Base-by-base conservation (phyloP, 2,888 invertebrate species). In the Mythimna ferrago region DNA sequence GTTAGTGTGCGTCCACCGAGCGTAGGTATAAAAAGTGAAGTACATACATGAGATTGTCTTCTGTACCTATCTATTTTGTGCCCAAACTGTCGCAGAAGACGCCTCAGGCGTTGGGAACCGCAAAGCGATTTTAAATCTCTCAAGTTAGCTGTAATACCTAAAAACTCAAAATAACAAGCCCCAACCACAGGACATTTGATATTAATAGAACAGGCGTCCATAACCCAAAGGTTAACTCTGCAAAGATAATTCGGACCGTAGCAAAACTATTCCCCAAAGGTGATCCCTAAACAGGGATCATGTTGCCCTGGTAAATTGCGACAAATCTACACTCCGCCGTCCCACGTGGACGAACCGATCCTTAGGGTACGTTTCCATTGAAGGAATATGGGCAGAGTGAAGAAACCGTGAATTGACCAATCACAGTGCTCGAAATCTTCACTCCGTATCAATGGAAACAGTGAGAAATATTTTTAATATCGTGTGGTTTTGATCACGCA, bases 291-390 rank as follows among this genome's bases (percentile, higher is more conserved):
- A 16, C 51, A 57, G 38, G 66, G 58, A 73, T 81, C 77, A 68
- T 73, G 67, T 67, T 53, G 51, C 58, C 10, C 19, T 38, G 53
- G 69, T 64, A 66, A 77, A 73, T 70, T 62, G 61, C 65, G 41
- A 41, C 70, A 62, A 56, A 73, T 61, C 44, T 58, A 66, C 62
- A 70, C 66, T 64, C 35, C 10, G 2, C 11, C 38, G 65, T 73
- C 80, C 81, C 77, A 2, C 4, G 80, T 41, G 81, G 54, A 9
- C n/a, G 0, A 16, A 56, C 32, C 56, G 66, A 76, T 74, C 41
- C 57, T 65, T 62, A 74, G 51, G 51, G 51, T 19, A 3, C 14
- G 48, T 14, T 19, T 51, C 19, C 6, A 51, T 19, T 19, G 6
- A 51, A 6, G 19, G 4, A 19, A 51, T 19, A 16, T 14, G 14